Evolutionary conservation across 92 coral and sea anemone species (phyloP).

Genomic region (Anthopleura xanthogrammica): DNA sequence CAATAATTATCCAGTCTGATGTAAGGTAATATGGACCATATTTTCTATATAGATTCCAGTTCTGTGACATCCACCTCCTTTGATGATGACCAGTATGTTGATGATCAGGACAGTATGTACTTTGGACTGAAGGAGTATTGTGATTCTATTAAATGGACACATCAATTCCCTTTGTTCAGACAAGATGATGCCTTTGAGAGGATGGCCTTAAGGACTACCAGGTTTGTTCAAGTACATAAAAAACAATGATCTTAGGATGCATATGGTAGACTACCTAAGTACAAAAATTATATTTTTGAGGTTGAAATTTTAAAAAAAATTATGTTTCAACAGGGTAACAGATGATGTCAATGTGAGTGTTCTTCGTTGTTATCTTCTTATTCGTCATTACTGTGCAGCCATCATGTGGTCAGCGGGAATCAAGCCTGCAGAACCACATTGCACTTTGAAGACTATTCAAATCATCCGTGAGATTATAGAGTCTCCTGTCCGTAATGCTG

Average conservation of each 20-base stretch:
- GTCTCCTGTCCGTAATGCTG: slow-evolving; percentile 84
- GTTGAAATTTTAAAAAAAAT: no score
- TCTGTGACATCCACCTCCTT: slow-evolving; percentile 36
- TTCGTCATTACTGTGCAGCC: slow-evolving; percentile 96
- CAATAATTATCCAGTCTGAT: no score
- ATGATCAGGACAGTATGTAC: slow-evolving; percentile 78
- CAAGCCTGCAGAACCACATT: slow-evolving; percentile 97
- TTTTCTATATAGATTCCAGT: slow-evolving; percentile 19
- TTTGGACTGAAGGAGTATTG: slow-evolving; percentile 97
- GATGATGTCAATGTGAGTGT: slow-evolving; percentile 88
- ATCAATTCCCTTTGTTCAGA: slow-evolving; percentile 92
- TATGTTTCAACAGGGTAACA: slow-evolving; percentile 53
- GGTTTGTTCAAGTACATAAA: slow-evolving; percentile 30
- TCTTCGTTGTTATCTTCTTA: slow-evolving; percentile 85
- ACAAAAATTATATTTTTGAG: neutral
- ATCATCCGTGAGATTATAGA: slow-evolving; percentile 95
- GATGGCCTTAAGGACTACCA: slow-evolving; percentile 88
- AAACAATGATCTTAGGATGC: no score
- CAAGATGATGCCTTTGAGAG: slow-evolving; percentile 98
- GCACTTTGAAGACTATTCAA: slow-evolving; percentile 95
- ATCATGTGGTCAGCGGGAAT: slow-evolving; percentile 99
- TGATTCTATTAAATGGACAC: slow-evolving; percentile 97
- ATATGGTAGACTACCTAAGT: no score
- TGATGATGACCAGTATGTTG: slow-evolving; percentile 61
- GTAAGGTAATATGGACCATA: no score